Evolutionary conservation across 2,797 vertebrate genomes (phyloP).

Genomic region (Neosilurus hyrtlii): DNA sequence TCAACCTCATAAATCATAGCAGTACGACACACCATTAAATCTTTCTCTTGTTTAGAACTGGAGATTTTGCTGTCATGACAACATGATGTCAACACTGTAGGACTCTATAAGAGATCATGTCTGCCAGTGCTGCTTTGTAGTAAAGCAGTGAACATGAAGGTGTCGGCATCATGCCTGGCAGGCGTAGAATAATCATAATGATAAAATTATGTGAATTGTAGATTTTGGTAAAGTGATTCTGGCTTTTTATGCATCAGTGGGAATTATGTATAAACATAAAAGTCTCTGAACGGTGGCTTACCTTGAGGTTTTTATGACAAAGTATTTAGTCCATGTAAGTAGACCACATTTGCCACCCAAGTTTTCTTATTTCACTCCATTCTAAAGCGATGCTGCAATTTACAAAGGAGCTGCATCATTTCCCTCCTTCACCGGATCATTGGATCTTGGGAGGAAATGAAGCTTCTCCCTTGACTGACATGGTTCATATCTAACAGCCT

Average conservation of each 20-base stretch:
- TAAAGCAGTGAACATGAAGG: not conserved
- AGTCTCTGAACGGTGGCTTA: not conserved
- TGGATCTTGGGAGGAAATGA: not conserved
- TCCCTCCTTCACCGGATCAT: not conserved
- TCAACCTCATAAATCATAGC: no score
- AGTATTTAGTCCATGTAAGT: no score
- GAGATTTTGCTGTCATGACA: no score
- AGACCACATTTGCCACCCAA: not conserved
- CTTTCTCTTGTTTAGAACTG: no score
- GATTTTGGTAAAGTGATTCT: not conserved
- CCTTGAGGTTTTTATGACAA: not conserved
- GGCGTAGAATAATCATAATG: not conserved
- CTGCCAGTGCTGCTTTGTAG: not conserved
- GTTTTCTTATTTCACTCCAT: not conserved
- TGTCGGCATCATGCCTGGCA: no score
- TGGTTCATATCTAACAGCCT: not conserved
- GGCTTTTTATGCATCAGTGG: not conserved
- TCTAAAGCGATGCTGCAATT: not conserved
- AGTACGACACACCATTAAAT: no score
- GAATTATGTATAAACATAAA: not conserved
- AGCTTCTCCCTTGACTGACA: conserved; percentile 7
- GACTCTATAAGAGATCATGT: no score
- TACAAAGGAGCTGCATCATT: not conserved
- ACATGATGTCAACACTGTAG: no score
- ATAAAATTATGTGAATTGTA: not conserved